Percentiles rank a stretch among this genome's conserved stretches.
These are phyloP conservation scores for Ceratina australensis DNA, from an alignment of 1,140 invertebrate species.

Conservation along the genomic window DNA sequence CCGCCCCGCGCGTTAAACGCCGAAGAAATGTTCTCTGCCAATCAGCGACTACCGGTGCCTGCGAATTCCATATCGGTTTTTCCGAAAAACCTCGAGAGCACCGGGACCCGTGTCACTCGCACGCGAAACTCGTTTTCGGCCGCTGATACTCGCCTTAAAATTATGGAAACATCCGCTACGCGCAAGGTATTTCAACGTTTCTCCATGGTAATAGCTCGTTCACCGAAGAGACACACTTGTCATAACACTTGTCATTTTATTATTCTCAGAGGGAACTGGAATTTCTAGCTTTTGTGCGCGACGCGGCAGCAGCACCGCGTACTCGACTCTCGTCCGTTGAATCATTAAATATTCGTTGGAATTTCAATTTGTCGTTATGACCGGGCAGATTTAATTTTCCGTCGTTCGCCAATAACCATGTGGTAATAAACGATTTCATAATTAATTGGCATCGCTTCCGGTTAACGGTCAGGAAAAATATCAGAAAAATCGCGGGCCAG, in stretches of 20 bases:
- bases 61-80: background rate
- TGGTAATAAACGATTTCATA: slow-evolving; percentile 3
- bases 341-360: background rate
- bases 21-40: background rate
- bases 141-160: background rate
- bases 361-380: background rate
- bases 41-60: background rate
- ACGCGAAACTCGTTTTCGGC: background rate
- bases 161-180: slow-evolving; percentile 14
- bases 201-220: slow-evolving; percentile 16
- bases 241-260: slow-evolving; percentile 19
- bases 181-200: slow-evolving; percentile 6
- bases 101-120: slow-evolving; percentile 19
- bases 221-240: slow-evolving; percentile 3
- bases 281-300: slow-evolving; percentile 14
- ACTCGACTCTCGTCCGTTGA: background rate
- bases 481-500: background rate
- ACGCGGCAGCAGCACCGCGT: too few species aligned
- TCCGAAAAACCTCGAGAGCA: background rate
- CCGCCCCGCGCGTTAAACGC: background rate
- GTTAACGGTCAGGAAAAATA: background rate
- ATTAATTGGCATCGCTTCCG: background rate
- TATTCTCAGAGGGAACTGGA: background rate
- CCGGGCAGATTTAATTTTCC: slow-evolving; percentile 2
- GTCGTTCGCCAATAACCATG: background rate